Evolutionary conservation across 2,888 invertebrate genomes (phyloP).

Genomic region (Lypha dubia): DNA sequence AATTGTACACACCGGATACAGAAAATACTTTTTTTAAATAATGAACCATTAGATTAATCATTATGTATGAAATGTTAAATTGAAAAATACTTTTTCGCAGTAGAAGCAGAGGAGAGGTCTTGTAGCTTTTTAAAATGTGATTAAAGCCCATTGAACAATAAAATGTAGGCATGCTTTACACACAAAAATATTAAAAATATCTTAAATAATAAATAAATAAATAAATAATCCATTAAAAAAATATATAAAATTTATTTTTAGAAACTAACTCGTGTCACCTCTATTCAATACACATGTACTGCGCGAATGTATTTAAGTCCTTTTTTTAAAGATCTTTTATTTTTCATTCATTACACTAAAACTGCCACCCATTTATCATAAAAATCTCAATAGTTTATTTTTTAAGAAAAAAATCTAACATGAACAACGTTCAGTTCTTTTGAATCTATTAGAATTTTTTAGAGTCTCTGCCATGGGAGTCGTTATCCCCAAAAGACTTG

Average conservation of each 20-base stretch:
- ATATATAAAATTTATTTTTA: background rate
- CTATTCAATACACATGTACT: background rate
- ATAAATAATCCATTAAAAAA: too few relatives aligned
- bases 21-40: too few relatives aligned
- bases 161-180: too few relatives aligned
- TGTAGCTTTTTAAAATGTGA: too few relatives aligned
- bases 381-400: conserved; percentile 5
- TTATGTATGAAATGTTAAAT: too few relatives aligned
- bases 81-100: too few relatives aligned
- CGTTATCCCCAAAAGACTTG: conserved; percentile 38
- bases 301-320: background rate
- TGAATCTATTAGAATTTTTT: background rate
- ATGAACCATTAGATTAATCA: too few relatives aligned
- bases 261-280: background rate
- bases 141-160: too few relatives aligned
- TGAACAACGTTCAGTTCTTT: background rate
- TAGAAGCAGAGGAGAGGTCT: too few relatives aligned
- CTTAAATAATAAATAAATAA: too few relatives aligned
- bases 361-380: conserved; percentile 37
- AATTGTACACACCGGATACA: too few relatives aligned
- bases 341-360: conserved; percentile 15
- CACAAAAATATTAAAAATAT: too few relatives aligned
- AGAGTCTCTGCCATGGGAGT: background rate
- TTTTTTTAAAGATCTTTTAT: background rate
- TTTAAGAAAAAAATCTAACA: conserved; percentile 26